phyloP scores from a whole-genome alignment of 2,797 vertebrate species.

The Sebastes cheni region DNA sequence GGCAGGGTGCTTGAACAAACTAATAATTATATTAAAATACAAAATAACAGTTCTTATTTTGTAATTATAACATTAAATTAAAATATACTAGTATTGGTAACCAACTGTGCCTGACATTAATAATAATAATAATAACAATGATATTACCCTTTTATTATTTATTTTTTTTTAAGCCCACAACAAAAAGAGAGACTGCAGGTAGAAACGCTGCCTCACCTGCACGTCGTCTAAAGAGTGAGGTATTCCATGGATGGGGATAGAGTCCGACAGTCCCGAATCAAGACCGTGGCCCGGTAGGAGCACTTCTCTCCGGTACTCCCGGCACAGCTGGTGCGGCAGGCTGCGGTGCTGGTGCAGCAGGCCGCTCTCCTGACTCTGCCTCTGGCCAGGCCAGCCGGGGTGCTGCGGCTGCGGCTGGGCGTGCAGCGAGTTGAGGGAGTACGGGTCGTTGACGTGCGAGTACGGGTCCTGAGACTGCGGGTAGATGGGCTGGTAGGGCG shows the following conservation, averaged over 20 bases:
- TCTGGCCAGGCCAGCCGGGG: conserved; percentile 96
- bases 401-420: conserved; percentile 95
- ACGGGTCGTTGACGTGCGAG: conserved; percentile 98
- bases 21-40: not conserved
- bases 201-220: conserved; percentile 85
- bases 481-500: conserved; percentile 97
- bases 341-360: conserved; percentile 96
- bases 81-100: not conserved
- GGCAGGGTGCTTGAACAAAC: not conserved
- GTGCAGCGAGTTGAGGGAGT: conserved; percentile 96
- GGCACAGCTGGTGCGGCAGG: conserved; percentile 94
- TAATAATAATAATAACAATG: not conserved
- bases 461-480: conserved; percentile 99
- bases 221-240: conserved; percentile 98
- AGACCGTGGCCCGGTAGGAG: conserved; percentile 95
- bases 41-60: not conserved
- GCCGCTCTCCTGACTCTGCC: conserved; percentile 94
- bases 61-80: not conserved
- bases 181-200: conserved; percentile 1
- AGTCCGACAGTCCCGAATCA: conserved; percentile 93
- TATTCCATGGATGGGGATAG: conserved; percentile 95
- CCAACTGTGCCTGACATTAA: not conserved
- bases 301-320: conserved; percentile 97
- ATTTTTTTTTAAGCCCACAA: not conserved
- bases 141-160: not conserved